Base-by-base conservation (phyloP, 2,797 vertebrate genomes). In the Ctenosaura bakeri region DNA sequence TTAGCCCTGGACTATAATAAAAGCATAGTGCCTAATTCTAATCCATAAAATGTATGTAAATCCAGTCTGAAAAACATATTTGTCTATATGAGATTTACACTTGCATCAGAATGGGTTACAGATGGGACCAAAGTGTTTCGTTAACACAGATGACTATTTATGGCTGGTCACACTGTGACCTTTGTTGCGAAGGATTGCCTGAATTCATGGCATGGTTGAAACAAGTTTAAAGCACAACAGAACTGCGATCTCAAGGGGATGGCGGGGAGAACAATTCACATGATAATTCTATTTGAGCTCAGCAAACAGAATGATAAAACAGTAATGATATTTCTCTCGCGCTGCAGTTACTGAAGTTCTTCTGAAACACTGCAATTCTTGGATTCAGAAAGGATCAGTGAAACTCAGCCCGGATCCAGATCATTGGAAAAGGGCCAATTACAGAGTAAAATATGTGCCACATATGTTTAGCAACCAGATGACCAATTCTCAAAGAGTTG, bases 31-130 rank as follows among this genome's bases (percentile, higher is more conserved):
- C 88, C 92, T 92, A 91, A 95, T 96, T 96, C 94, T 96, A 94
- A 96, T 94, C 94, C 93, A 92, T 92, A 93, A 90, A 95, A 94
- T 93, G 90, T 89, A 92, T 92, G 95, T 95, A 97, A 96, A 96
- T 94, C 94, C 94, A 95, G 87, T 88, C 69, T 91, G 93, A 94
- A 96, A 95, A 93, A 95, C 90, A 94, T 95, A 96, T 94, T 96
- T 94, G 93, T 94, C 91, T 92, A 90, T 89, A 91, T 94, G 93
- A 94, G 91, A 94, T 92, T 94, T 93, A 90, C 83, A 90, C 94
- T 93, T 94, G 87, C 93, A 91, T 94, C 92, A 7, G 16, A 96
- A 96, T 73, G 92, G 93, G 88, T 92, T 87, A 90, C 91, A 94
- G 95, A 94, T 89, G 87, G 88, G 91, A 87, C 91, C 94, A 95